Evolutionary conservation across 2,797 vertebrate species (phyloP).

Genomic region (Enoplosus armatus): DNA sequence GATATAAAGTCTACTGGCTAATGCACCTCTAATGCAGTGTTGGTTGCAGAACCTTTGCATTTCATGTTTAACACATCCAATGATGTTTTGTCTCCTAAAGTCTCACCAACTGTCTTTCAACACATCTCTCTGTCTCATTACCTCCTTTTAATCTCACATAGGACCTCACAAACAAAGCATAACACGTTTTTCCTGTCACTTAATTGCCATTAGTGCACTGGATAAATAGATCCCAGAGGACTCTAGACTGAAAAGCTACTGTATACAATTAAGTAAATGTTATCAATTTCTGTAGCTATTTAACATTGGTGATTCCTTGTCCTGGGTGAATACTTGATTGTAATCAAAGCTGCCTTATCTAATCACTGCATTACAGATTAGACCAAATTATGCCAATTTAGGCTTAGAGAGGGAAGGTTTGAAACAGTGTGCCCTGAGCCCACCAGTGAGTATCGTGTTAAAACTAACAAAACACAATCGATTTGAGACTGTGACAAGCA

Average conservation of each 20-base stretch:
- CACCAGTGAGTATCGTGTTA: constrained; percentile 22
- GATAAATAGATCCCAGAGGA: constrained; percentile 53
- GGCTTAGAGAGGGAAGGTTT: constrained; percentile 26
- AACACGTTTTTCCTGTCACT: constrained; percentile 44
- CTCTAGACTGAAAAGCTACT: constrained; percentile 9
- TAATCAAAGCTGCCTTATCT: constrained; percentile 56
- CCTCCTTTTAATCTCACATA: constrained; percentile 28
- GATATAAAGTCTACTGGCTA: constrained; percentile 26
- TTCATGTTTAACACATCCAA: constrained; percentile 31
- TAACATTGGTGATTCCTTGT: constrained; percentile 40
- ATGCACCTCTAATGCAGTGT: constrained; percentile 31
- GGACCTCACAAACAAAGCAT: constrained; percentile 43
- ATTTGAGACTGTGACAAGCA: constrained; percentile 26
- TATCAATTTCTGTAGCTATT: constrained; percentile 41
- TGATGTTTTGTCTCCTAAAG: constrained; percentile 24
- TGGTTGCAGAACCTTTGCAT: constrained; percentile 29
- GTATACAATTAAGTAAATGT: constrained; percentile 51
- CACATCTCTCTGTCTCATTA: constrained; percentile 34
- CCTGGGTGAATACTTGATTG: constrained; percentile 59
- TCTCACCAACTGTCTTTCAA: constrained; percentile 22
- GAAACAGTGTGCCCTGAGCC: constrained; percentile 2
- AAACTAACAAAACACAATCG: constrained; percentile 43
- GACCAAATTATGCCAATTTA: constrained; percentile 45
- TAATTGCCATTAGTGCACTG: constrained; percentile 46
- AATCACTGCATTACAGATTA: constrained; percentile 58